Percentiles rank a stretch among this genome's conserved stretches.
Evolutionary conservation across 2,113 vertebrate species (phyloP).

Genomic region (Bubo bubo): DNA sequence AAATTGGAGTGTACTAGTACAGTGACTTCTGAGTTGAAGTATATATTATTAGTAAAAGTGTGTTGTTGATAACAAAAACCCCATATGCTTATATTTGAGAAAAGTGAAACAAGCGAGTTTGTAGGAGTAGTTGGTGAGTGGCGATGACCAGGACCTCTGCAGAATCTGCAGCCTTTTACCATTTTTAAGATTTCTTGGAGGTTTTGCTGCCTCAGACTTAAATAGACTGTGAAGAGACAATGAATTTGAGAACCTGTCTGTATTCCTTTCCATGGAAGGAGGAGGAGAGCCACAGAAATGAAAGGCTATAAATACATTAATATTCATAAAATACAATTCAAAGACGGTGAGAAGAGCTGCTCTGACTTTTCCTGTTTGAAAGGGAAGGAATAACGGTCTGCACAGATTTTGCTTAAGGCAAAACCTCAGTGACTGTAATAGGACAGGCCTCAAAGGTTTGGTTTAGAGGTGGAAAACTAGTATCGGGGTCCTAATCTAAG

Average conservation of each 20-base stretch:
- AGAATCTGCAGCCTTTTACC: background rate
- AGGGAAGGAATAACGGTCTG: background rate
- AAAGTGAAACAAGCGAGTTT: background rate
- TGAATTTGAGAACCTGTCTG: background rate
- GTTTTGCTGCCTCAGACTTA: background rate
- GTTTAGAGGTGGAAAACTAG: background rate
- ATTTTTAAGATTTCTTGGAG: background rate
- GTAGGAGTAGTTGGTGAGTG: background rate
- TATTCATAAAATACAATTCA: background rate
- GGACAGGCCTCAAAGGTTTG: background rate
- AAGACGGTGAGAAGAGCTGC: background rate
- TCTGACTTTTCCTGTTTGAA: background rate
- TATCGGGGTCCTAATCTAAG: background rate
- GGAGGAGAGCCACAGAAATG: background rate
- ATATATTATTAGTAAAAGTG: background rate
- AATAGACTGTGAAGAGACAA: background rate
- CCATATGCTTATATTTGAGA: background rate
- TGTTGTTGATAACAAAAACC: background rate
- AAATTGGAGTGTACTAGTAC: background rate
- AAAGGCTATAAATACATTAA: background rate
- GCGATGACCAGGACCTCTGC: background rate
- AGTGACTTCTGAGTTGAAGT: background rate
- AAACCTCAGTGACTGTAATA: background rate
- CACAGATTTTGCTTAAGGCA: background rate
- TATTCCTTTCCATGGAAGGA: background rate